Percentiles rank a stretch among this genome's conserved stretches.
Conservation (phyloP, 2,113 vertebrate genomes). For the Callithrix jacchus region DNA sequence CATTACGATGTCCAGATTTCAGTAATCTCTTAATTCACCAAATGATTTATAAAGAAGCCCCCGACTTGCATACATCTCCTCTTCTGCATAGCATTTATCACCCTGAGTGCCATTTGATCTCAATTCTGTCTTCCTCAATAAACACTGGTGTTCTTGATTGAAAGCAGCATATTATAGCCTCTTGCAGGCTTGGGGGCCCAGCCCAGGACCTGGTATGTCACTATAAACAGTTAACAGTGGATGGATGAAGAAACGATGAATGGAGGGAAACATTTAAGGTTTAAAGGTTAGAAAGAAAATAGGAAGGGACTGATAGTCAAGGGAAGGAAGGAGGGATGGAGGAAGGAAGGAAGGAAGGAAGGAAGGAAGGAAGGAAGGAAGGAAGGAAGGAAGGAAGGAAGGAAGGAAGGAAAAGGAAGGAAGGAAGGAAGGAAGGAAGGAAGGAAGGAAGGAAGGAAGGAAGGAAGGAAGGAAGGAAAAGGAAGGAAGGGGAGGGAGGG, state of each 20-base stretch:
- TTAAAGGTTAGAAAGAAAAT: not conserved
- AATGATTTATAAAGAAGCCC: not conserved
- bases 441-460: accelerated
- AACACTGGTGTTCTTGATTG: not conserved
- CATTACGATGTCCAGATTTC: not conserved
- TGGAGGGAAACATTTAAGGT: not conserved
- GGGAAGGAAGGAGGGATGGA: not conserved
- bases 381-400: accelerated
- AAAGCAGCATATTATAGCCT: not conserved
- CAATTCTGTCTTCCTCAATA: not conserved
- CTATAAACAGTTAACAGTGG: not conserved
- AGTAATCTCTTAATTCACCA: not conserved
- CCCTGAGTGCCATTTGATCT: not conserved
- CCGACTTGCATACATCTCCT: not conserved
- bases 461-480: too few species aligned
- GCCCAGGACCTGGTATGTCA: not conserved
- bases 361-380: not conserved
- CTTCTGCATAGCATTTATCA: not conserved
- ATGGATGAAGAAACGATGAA: not conserved
- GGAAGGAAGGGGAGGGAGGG: too few species aligned
- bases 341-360: not conserved
- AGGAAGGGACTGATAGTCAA: too few species aligned
- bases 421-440: not conserved
- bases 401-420: accelerated
- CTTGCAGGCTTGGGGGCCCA: accelerated